Evolutionary conservation across 2,888 invertebrate species (phyloP), one percentile per base, ranked within the genome.

Genomic region (Melinaea menophilus): DNA sequence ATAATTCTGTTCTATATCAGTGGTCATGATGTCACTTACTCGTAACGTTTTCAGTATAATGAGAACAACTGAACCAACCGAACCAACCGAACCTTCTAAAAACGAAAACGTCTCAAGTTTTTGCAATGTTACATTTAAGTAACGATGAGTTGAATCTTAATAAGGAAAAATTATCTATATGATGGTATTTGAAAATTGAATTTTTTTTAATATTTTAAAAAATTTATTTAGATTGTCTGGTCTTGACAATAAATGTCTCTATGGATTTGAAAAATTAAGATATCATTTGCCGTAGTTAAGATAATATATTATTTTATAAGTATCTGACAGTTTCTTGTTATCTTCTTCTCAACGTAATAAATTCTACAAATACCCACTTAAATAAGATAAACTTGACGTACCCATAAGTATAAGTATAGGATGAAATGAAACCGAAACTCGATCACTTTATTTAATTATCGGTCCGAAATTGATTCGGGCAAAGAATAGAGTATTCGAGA

Each of bases 401-500:
- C 48, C n/a, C 54, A 62, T 46, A 31, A 51, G 51, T 31, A 51
- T 51, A 51, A 51, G 45, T 55, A 56, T 59, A 47, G 37, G 54
- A 41, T 48, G 59, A 62, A 46, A 56, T 55, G 51, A 51, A 51
- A 51, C 51, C 51, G 51, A 51, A 51, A 51, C 9, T 51, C 51
- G 13, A 48, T 54, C 64, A 67, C 66, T 68, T 57, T 62, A 69
- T 62, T 64, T 70, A 69, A 69, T 70, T 69, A 67, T 62, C 63
- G 55, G 65, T 56, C 45, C 46, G 58, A 62, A 66, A 62, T 64
- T 57, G 64, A 64, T 64, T 58, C 51, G 46, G 56, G 51, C 59
- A 62, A 59, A 64, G 56, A 56, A 61, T 60, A 62, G 51, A 46
- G 57, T 59, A 55, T 63, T 69, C 69, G 73, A 79, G 78, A 81